Evolutionary conservation across 2,888 invertebrate species (phyloP).

Genomic region (Busseola fusca): DNA sequence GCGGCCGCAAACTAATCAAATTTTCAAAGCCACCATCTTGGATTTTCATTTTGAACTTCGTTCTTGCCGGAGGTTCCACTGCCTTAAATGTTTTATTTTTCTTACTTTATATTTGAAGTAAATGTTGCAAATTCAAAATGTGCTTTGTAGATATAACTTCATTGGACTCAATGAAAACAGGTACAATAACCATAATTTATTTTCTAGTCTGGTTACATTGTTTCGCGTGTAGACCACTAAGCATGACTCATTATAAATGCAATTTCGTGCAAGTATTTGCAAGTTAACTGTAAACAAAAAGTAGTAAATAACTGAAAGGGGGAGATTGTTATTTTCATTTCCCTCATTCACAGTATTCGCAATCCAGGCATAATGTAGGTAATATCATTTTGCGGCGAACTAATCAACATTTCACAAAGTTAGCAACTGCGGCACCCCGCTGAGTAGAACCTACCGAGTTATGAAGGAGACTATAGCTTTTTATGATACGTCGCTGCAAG

Average conservation of each 20-base stretch:
- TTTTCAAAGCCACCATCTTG: too few relatives aligned
- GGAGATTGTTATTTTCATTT: conserved; percentile 20
- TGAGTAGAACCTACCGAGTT: conserved; percentile 8
- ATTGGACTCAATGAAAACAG: neutral
- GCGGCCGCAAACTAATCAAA: too few relatives aligned
- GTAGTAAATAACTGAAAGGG: conserved; percentile 29
- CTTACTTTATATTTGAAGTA: neutral
- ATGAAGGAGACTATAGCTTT: conserved; percentile 26
- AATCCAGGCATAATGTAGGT: conserved; percentile 16
- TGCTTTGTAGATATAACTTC: neutral
- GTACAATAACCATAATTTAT: neutral
- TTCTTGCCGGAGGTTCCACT: too few relatives aligned
- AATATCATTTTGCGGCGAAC: conserved; percentile 41
- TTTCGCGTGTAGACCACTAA: neutral
- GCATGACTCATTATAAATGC: neutral
- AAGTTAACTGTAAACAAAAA: conserved; percentile 22
- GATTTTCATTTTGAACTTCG: too few relatives aligned
- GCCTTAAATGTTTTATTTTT: neutral
- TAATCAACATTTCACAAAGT: conserved; percentile 49
- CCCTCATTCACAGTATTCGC: conserved; percentile 16
- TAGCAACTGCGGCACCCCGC: conserved; percentile 14
- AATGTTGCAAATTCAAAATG: neutral
- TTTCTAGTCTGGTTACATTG: neutral
- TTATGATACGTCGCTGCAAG: conserved; percentile 24
- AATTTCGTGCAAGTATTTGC: conserved; percentile 29